phyloP scores from a whole-genome alignment of 2,113 vertebrate genomes.

The Ameiurus melas region DNA sequence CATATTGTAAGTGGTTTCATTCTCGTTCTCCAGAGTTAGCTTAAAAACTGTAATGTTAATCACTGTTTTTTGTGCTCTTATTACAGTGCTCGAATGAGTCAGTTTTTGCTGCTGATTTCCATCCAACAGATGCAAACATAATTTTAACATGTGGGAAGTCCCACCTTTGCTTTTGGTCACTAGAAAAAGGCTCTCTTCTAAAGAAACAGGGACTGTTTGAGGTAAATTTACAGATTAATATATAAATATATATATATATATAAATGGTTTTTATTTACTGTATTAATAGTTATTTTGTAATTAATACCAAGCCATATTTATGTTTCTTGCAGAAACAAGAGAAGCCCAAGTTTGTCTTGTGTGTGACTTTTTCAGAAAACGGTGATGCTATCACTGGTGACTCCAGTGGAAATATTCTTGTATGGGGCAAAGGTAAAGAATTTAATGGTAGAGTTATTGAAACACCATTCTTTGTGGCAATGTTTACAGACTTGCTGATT shows the following conservation, averaged over 20 bases:
- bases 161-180: conserved; percentile 94
- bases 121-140: conserved; percentile 92
- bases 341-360: conserved; percentile 98
- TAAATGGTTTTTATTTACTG: background rate
- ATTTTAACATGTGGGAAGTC: conserved; percentile 97
- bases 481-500: background rate
- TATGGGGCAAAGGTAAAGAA: conserved; percentile 96
- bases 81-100: conserved; percentile 93
- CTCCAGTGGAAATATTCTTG: conserved; percentile 95
- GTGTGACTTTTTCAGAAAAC: conserved; percentile 97
- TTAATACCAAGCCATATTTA: conserved; percentile 43
- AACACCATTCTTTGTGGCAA: background rate
- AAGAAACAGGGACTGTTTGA: conserved; percentile 98
- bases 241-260: too few relatives aligned
- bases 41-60: background rate
- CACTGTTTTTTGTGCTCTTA: background rate
- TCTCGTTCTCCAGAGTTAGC: background rate
- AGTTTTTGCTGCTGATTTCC: conserved; percentile 93
- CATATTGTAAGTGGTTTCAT: background rate
- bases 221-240: conserved; percentile 68
- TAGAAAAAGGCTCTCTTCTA: conserved; percentile 86
- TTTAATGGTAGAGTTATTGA: background rate
- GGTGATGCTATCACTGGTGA: conserved; percentile 97
- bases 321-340: conserved; percentile 91
- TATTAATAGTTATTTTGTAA: background rate